These are phyloP conservation scores for Huso huso DNA, from an alignment of 2,797 vertebrate genomes.

Conservation along the genomic window DNA sequence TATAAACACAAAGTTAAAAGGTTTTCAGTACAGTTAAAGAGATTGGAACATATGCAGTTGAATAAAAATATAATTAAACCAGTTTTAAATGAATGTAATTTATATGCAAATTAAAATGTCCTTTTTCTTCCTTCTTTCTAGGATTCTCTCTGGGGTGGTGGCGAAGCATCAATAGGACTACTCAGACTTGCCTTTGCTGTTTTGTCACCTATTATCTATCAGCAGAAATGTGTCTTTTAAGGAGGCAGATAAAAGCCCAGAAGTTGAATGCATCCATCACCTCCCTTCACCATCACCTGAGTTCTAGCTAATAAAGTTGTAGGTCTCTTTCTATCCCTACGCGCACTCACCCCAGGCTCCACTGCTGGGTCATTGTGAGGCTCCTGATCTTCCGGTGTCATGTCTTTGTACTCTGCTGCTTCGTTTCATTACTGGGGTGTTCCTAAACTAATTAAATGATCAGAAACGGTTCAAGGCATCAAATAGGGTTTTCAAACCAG, in stretches of 20 bases:
- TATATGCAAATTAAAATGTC: conserved; percentile 12
- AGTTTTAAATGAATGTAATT: conserved; percentile 1
- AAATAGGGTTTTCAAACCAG: too few species aligned
- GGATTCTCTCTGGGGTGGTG: conserved; percentile 6
- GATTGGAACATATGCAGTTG: background rate
- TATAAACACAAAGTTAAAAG: background rate
- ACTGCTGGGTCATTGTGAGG: too few species aligned
- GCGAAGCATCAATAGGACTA: background rate
- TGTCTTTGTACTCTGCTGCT: too few species aligned
- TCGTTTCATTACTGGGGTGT: too few species aligned
- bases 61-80: conserved; percentile 9
- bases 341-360: too few species aligned
- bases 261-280: too few species aligned
- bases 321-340: too few species aligned
- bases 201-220: background rate
- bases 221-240: background rate
- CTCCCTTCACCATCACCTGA: too few species aligned
- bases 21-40: background rate
- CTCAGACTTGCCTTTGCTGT: background rate
- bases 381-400: too few species aligned
- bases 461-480: too few species aligned
- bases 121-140: conserved; percentile 3
- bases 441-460: too few species aligned
- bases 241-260: background rate
- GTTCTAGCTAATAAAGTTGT: too few species aligned